Evolutionary conservation across 2,888 invertebrate species (phyloP).

Genomic region (Molorchus minor): DNA sequence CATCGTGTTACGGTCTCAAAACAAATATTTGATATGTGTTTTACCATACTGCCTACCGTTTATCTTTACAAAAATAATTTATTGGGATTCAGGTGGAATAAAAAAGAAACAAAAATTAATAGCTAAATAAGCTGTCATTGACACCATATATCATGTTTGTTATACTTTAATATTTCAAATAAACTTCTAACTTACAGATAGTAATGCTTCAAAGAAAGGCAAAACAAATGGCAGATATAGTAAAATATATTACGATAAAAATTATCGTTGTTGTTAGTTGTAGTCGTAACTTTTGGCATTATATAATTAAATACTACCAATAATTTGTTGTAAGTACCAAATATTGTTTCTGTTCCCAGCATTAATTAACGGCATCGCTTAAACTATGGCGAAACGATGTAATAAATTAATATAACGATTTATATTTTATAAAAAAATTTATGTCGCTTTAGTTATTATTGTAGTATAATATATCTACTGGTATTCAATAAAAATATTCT

Average conservation of each 20-base stretch:
- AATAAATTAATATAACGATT: too few species aligned
- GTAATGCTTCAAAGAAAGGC: constrained; percentile 7
- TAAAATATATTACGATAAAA: too few species aligned
- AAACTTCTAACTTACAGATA: constrained; percentile 9
- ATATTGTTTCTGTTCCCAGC: not conserved
- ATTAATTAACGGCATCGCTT: not conserved
- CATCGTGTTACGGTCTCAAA: constrained; percentile 18
- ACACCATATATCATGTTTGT: constrained; percentile 5
- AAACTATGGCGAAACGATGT: not conserved
- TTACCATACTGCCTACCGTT: constrained; percentile 25
- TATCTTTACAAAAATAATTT: constrained; percentile 12
- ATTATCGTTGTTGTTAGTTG: too few species aligned
- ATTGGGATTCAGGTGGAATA: constrained; percentile 12
- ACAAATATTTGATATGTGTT: constrained; percentile 30
- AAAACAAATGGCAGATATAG: not conserved
- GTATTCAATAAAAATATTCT: too few species aligned
- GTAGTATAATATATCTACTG: too few species aligned
- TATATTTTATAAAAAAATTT: too few species aligned
- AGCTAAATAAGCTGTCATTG: constrained; percentile 10
- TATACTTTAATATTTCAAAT: constrained; percentile 5
- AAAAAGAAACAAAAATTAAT: constrained; percentile 13
- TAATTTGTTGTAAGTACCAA: not conserved
- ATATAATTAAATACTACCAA: not conserved
- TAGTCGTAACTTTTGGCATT: too few species aligned
- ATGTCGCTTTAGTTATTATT: too few species aligned